Base-by-base conservation (phyloP, 2,113 vertebrate species). In the Tachysurus vachellii region DNA sequence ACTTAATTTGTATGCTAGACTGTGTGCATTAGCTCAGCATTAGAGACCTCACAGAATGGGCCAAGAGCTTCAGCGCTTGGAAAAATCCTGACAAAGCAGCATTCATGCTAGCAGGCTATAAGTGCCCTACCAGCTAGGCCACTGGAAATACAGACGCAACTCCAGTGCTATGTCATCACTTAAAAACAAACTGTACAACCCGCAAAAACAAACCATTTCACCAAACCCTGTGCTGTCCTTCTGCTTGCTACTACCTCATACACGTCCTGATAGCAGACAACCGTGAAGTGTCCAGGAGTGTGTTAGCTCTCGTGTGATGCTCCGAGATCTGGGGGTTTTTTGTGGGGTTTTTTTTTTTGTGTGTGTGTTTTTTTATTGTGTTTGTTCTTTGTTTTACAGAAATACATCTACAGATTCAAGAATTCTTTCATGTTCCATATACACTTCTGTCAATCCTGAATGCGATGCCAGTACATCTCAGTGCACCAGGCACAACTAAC, bases 111-210 rank as follows among this genome's bases (percentile, higher is more conserved):
- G 59, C 86, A 57, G 89, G 89, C 90, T 90, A 88, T 87, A 88
- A 87, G 89, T 80, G 83, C 83, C 66, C 66, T 82, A 83, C 86
- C 83, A 89, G 91, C 91, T 88, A 89, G 90, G 92, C 91, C 91
- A 47, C 92, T 94, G 93, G 92, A 94, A 94, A 93, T 90, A 93
- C 92, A 94, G 94, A 92, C 92, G 88, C 90, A 93, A 75, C 83
- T 42, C 70, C 83, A 57, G 83, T 42, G 68, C 83, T 75, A 85
- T 85, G 83, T 85, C 83, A 75, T 85, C 68, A 75, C 54, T 83
- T 17, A 54, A 83, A 83, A 83, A 83, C 82, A 83, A 70, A 26
- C 87, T 87, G 62, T 70, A 84, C 36, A 83, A 81, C 86, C 66
- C 82, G 88, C 87, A 87, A 47, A 84, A 79, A 89, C 62, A 84